phyloP scores from a whole-genome alignment of 2,888 invertebrate genomes.

The Synergus itoensis region DNA sequence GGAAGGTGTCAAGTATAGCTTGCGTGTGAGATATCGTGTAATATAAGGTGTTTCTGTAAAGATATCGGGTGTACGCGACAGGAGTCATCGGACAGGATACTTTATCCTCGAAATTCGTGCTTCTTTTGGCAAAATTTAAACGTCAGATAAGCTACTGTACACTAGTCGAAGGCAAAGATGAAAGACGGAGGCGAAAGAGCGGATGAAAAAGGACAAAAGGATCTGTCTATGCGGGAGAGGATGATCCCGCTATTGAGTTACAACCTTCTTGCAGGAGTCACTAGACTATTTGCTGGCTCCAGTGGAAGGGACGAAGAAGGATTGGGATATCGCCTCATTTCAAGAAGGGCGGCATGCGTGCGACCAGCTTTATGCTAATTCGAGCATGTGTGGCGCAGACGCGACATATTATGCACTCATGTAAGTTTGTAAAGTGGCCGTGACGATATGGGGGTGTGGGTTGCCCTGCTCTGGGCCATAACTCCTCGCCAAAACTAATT shows the following conservation, averaged over 20 bases:
- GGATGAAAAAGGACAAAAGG: conserved; percentile 1
- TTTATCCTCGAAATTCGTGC: conserved; percentile 61
- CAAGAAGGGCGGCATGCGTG: conserved; percentile 60
- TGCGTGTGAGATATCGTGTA: conserved; percentile 60
- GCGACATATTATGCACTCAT: conserved; percentile 42
- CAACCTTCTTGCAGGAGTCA: neutral
- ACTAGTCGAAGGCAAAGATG: neutral
- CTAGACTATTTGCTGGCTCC: neutral
- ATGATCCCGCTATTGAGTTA: conserved; percentile 21
- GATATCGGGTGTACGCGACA: conserved; percentile 57
- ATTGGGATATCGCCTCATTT: conserved; percentile 20
- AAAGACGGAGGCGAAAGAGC: neutral
- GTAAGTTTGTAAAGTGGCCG: conserved; percentile 34
- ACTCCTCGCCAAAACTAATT: conserved; percentile 71
- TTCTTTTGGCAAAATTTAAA: conserved; percentile 61
- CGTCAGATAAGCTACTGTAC: conserved; percentile 63
- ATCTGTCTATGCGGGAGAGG: conserved; percentile 4
- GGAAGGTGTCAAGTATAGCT: conserved; percentile 30
- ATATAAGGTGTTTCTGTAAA: conserved; percentile 61
- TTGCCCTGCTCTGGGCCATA: conserved; percentile 55
- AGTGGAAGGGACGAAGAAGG: neutral
- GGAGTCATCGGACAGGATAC: conserved; percentile 60
- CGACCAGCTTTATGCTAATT: conserved; percentile 69
- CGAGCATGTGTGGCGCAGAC: conserved; percentile 44
- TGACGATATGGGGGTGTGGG: conserved; percentile 42